Percentiles rank a stretch among this genome's conserved stretches.
phyloP scores from a whole-genome alignment of 2,797 vertebrate genomes.

The Dendrocincla tyrannina region DNA sequence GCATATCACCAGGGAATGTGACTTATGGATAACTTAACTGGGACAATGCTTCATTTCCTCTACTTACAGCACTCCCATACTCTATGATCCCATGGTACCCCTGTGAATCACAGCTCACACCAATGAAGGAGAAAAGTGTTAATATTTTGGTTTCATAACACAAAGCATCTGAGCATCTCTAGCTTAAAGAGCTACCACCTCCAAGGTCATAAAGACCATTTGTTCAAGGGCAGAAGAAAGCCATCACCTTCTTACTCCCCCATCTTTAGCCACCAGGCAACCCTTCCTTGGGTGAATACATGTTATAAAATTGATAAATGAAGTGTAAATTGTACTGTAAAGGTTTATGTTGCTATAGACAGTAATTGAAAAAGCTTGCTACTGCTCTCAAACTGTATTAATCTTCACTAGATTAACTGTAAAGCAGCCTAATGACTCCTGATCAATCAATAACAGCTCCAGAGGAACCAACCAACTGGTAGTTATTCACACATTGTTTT shows the following conservation, averaged over 20 bases:
- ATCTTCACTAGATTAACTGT: background rate
- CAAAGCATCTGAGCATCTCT: background rate
- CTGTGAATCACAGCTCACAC: rapidly evolving
- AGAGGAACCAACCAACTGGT: background rate
- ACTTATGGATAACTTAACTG: rapidly evolving
- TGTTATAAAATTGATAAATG: background rate
- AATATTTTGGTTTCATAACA: background rate
- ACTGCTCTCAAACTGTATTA: background rate
- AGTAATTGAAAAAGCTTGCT: background rate
- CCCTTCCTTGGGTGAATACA: background rate
- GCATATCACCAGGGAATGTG: rapidly evolving
- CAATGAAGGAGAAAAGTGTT: background rate
- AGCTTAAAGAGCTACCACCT: background rate
- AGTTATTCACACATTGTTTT: background rate
- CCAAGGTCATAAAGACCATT: background rate
- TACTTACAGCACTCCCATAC: background rate
- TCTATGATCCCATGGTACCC: background rate
- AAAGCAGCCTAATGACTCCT: background rate
- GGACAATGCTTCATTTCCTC: background rate
- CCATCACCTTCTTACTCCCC: background rate
- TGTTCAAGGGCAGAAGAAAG: background rate
- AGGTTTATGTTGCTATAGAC: background rate
- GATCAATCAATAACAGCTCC: background rate
- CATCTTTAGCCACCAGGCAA: background rate
- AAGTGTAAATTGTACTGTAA: background rate